phyloP scores from a whole-genome alignment of 2,113 vertebrate species.

The Phrynosoma blainvillii region DNA sequence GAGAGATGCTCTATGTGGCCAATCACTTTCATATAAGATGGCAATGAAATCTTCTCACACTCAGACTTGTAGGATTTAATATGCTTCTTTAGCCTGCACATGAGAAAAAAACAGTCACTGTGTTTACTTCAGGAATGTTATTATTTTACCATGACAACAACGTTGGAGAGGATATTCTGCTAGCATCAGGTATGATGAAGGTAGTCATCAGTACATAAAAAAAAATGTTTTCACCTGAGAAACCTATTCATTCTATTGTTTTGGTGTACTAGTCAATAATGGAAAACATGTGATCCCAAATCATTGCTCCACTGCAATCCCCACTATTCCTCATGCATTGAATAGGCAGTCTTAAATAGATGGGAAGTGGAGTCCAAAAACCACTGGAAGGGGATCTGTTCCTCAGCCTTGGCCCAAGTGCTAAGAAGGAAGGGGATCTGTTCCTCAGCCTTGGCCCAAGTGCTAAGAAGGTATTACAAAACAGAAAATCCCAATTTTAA shows the following conservation, averaged over 20 bases:
- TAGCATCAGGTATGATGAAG: neutral
- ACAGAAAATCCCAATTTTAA: neutral
- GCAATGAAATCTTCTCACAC: constrained; percentile 64
- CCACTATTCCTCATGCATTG: neutral
- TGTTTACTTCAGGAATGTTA: rapidly evolving
- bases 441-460: neutral
- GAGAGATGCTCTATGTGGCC: constrained; percentile 78
- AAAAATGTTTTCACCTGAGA: neutral
- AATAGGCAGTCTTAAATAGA: neutral
- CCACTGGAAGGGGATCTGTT: neutral
- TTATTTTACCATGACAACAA: neutral
- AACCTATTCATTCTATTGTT: neutral
- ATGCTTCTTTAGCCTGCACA: constrained; percentile 77
- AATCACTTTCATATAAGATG: constrained; percentile 60
- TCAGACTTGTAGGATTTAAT: constrained; percentile 72
- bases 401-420: neutral
- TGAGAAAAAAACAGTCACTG: constrained; percentile 34
- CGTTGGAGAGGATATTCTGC: rapidly evolving
- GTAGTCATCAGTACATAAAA: neutral
- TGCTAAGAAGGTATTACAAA: neutral
- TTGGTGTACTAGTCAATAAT: no score
- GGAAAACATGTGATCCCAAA: neutral
- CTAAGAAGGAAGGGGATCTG: neutral
- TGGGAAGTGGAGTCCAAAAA: neutral
- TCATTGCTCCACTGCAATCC: neutral